Evolutionary conservation across 1,140 invertebrate genomes (phyloP).

Genomic region (Mya arenaria): DNA sequence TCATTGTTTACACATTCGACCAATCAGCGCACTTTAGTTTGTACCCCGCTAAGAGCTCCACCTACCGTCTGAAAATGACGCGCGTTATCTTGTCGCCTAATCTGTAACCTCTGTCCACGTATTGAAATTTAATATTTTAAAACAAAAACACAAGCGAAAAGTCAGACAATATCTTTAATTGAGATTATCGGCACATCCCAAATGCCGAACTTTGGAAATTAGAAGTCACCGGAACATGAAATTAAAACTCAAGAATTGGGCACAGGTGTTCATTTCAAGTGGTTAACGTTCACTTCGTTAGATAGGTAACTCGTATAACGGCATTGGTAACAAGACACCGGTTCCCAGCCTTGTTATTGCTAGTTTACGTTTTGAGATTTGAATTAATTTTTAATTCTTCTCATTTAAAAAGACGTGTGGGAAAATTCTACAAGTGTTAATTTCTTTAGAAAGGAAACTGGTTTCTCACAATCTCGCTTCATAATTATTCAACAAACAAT

Average conservation of each 20-base stretch:
- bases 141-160: conserved; percentile 45
- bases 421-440: not conserved
- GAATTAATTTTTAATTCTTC: not conserved
- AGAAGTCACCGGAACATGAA: conserved; percentile 46
- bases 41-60: not conserved
- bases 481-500: not conserved
- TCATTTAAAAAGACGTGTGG: not conserved
- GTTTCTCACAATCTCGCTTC: not conserved
- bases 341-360: conserved; percentile 17
- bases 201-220: conserved; percentile 26
- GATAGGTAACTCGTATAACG: conserved; percentile 52
- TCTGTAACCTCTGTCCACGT: not conserved
- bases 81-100: conserved; percentile 7
- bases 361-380: not conserved
- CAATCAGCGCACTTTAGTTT: conserved; percentile 21
- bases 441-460: too few relatives aligned
- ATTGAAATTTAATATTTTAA: conserved; percentile 47
- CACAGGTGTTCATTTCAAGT: conserved; percentile 44
- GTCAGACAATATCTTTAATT: conserved; percentile 48
- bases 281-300: conserved; percentile 15
- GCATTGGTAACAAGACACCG: conserved; percentile 22
- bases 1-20: conserved; percentile 18
- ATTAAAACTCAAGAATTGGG: conserved; percentile 23
- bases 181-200: conserved; percentile 31
- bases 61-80: not conserved